These are phyloP conservation scores for Umimayanthus chanpuru DNA, from an alignment of 92 coral and sea anemone species.

Conservation along the genomic window DNA sequence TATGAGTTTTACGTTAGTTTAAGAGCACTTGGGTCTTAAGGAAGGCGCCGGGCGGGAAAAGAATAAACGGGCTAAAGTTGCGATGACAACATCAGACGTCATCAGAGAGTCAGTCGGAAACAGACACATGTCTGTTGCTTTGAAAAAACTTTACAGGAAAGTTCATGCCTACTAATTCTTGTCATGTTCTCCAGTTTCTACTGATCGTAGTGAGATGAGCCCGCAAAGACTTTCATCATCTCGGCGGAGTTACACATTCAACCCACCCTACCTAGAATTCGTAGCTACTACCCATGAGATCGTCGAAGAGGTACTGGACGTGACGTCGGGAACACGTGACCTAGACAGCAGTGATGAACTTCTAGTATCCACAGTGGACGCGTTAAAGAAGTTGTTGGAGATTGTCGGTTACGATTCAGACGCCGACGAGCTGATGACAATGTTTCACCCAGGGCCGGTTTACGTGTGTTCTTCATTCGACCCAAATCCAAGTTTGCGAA, in stretches of 20 bases:
- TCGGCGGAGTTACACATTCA: neutral
- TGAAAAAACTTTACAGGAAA: too few relatives aligned
- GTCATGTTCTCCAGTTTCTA: neutral
- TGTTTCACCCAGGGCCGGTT: neutral
- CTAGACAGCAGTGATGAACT: constrained; percentile 13
- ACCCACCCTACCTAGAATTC: constrained; percentile 31
- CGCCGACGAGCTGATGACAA: neutral
- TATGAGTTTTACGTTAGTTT: too few relatives aligned
- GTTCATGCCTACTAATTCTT: neutral
- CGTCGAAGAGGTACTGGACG: constrained; percentile 22
- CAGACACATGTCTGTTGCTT: too few relatives aligned
- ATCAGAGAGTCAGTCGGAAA: neutral
- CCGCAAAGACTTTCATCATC: neutral
- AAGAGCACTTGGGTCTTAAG: too few relatives aligned
- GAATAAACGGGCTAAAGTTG: too few relatives aligned
- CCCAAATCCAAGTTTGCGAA: constrained; percentile 26
- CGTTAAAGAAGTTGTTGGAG: neutral
- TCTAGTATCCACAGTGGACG: constrained; percentile 20
- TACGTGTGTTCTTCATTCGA: constrained; percentile 10
- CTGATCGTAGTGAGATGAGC: neutral
- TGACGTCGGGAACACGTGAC: constrained; percentile 28
- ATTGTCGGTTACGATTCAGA: neutral
- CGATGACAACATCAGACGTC: neutral
- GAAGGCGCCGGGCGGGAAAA: too few relatives aligned
- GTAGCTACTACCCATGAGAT: constrained; percentile 10